These are phyloP conservation scores for Schrankia costaestrigalis DNA, from an alignment of 2,888 invertebrate species.

Conservation along the genomic window DNA sequence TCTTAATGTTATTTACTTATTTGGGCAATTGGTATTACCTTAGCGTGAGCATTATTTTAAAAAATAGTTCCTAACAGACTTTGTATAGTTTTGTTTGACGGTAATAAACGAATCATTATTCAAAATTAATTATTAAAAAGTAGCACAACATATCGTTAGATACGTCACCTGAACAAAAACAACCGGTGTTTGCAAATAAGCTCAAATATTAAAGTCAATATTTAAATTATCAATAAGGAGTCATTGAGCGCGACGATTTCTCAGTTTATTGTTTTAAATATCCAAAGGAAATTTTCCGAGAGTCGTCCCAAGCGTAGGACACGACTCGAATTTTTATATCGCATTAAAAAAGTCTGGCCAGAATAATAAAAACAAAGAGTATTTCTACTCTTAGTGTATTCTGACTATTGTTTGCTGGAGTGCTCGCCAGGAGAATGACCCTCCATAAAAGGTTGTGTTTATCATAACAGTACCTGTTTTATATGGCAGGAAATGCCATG, in stretches of 20 bases:
- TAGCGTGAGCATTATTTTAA: too few species aligned
- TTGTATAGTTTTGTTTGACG: too few species aligned
- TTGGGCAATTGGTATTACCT: too few species aligned
- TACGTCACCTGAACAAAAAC: conserved; percentile 3
- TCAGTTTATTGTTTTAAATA: conserved; percentile 66
- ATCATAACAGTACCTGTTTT: conserved; percentile 60
- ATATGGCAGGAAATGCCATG: conserved; percentile 59
- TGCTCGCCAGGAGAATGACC: conserved; percentile 67
- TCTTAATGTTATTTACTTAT: too few species aligned
- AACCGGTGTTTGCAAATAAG: conserved; percentile 6
- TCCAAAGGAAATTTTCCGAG: conserved; percentile 66
- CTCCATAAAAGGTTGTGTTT: conserved; percentile 55
- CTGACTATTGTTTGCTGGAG: conserved; percentile 63
- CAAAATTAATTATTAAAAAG: too few species aligned
- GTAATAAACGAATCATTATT: too few species aligned
- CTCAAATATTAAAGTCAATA: conserved; percentile 14
- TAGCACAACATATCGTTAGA: too few species aligned
- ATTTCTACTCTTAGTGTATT: conserved; percentile 58
- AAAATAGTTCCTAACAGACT: too few species aligned
- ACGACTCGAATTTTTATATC: conserved; percentile 72
- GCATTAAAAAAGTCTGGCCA: conserved; percentile 55
- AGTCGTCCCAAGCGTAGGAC: conserved; percentile 56
- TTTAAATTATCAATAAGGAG: conserved; percentile 17
- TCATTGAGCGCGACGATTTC: conserved; percentile 27
- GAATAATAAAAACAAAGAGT: conserved; percentile 66